Conservation (phyloP, 2,797 vertebrate species). For the Coendou prehensilis region DNA sequence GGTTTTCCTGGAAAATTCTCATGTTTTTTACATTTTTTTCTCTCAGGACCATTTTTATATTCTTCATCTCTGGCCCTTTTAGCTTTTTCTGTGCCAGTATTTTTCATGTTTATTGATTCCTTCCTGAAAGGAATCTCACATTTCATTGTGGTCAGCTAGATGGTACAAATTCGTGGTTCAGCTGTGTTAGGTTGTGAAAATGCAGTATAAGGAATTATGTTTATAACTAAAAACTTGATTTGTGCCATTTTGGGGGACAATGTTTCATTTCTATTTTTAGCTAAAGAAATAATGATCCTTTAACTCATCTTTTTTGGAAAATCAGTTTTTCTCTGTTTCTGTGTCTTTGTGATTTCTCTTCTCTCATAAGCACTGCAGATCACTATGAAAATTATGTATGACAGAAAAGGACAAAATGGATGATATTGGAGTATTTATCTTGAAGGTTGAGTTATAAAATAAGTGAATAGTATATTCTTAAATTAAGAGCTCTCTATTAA, state of each 20-base stretch:
- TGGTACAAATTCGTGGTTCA: accelerated
- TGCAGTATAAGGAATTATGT: not conserved
- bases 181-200: not conserved
- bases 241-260: not conserved
- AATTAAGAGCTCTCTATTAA: not conserved
- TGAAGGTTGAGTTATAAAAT: not conserved
- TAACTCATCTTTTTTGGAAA: not conserved
- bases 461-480: not conserved
- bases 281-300: not conserved
- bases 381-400: not conserved
- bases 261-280: slow-evolving; percentile 35
- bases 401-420: not conserved
- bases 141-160: not conserved
- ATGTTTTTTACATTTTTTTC: not conserved
- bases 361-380: not conserved
- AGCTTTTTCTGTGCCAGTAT: not conserved
- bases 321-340: not conserved
- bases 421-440: not conserved
- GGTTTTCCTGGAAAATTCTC: not conserved
- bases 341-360: not conserved
- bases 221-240: not conserved
- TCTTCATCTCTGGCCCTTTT: not conserved
- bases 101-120: not conserved
- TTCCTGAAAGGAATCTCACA: not conserved
- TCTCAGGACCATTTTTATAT: slow-evolving; percentile 12